Evolutionary conservation across 2,888 invertebrate genomes (phyloP).

Genomic region (Anthrax anthrax): DNA sequence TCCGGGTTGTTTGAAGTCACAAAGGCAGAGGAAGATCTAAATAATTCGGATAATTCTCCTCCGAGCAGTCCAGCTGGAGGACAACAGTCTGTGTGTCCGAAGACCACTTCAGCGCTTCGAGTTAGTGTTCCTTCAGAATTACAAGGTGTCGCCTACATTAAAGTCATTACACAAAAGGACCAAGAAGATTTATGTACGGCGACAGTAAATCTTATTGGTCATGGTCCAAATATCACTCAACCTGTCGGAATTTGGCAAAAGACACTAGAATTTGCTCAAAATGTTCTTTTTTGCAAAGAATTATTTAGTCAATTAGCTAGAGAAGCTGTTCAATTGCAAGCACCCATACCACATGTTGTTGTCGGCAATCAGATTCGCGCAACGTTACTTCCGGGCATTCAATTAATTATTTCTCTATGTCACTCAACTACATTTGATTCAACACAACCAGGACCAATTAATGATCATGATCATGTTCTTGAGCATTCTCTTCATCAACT

Average conservation of each 20-base stretch:
- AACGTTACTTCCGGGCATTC: conserved; percentile 85
- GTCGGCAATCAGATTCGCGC: conserved; percentile 95
- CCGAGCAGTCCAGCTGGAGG: conserved; percentile 27
- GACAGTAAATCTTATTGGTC: conserved; percentile 61
- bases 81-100: conserved; percentile 38
- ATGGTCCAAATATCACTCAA: conserved; percentile 56
- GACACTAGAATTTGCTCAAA: conserved; percentile 92
- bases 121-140: conserved; percentile 89
- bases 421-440: conserved; percentile 59
- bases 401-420: conserved; percentile 79
- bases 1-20: conserved; percentile 91
- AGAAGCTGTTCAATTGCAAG: conserved; percentile 86
- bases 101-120: conserved; percentile 60
- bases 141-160: conserved; percentile 91
- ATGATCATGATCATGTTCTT: conserved; percentile 88
- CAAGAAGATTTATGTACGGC: conserved; percentile 81
- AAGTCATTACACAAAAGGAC: conserved; percentile 89
- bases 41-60: conserved; percentile 35
- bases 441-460: conserved; percentile 33
- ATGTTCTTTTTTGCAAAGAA: conserved; percentile 93
- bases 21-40: conserved; percentile 57
- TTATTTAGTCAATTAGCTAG: conserved; percentile 85
- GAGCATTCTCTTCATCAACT: conserved; percentile 93
- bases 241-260: conserved; percentile 74
- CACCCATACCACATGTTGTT: conserved; percentile 90